phyloP scores from a whole-genome alignment of 2,113 vertebrate genomes.

The Epinephelus moara region DNA sequence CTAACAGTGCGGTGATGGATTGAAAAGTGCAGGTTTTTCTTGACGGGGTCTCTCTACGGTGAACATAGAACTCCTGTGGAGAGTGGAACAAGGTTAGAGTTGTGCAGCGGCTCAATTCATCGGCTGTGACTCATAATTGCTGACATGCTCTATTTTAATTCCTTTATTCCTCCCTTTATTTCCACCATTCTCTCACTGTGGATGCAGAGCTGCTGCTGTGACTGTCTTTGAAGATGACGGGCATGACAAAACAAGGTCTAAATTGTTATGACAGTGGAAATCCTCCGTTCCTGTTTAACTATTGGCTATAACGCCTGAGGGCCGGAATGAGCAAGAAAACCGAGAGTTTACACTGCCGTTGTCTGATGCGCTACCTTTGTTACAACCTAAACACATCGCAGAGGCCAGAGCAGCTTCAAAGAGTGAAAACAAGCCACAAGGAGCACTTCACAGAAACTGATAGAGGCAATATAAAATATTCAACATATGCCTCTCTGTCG shows the following conservation, averaged over 20 bases:
- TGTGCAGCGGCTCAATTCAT: conserved; percentile 42
- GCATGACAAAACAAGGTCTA: conserved; percentile 65
- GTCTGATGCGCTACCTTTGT: conserved; percentile 41
- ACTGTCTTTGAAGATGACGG: conserved; percentile 67
- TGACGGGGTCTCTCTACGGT: conserved; percentile 12
- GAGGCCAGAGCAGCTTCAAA: conserved; percentile 50
- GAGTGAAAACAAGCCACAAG: conserved; percentile 48
- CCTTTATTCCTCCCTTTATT: conserved; percentile 36
- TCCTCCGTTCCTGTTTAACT: conserved; percentile 41
- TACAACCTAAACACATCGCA: conserved; percentile 20
- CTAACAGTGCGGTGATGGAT: conserved; percentile 25
- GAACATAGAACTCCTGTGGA: conserved; percentile 34
- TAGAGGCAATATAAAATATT: conserved; percentile 70
- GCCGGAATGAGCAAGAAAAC: conserved; percentile 39
- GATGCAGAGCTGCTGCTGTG: conserved; percentile 37
- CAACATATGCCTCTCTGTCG: conserved; percentile 59
- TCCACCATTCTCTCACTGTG: conserved; percentile 31
- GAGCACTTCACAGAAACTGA: conserved; percentile 51
- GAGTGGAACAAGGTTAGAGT: conserved; percentile 50
- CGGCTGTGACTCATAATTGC: conserved; percentile 53
- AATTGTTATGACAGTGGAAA: conserved; percentile 65
- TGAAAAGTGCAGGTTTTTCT: conserved; percentile 42
- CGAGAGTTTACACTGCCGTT: conserved; percentile 49
- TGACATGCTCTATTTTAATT: conserved; percentile 56
- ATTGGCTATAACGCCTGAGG: conserved; percentile 40